A percentile compares a stretch with the other conserved stretches of the same genome.
Conservation (phyloP, 2,797 vertebrate genomes). For the Remorina albescens region DNA sequence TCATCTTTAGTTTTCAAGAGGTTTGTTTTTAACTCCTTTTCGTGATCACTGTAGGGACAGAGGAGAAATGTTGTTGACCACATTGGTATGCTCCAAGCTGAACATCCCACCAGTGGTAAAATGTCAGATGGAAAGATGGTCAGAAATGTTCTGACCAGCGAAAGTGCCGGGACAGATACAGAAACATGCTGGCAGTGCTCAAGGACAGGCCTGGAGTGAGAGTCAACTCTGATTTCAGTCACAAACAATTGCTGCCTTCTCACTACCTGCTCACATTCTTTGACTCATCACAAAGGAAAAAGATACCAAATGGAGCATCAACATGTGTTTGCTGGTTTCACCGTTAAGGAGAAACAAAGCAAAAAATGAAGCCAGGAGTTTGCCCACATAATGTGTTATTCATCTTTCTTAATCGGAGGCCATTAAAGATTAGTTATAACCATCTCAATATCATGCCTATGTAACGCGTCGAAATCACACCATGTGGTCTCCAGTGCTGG, state of each 20-base stretch:
- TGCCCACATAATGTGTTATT: constrained; percentile 40
- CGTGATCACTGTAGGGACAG: not conserved
- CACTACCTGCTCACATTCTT: constrained; percentile 13
- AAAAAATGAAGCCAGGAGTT: constrained; percentile 9
- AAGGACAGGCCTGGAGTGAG: constrained; percentile 11
- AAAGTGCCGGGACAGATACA: constrained; percentile 23
- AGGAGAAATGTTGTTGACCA: constrained; percentile 50
- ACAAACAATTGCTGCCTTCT: constrained; percentile 58
- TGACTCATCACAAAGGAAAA: not conserved
- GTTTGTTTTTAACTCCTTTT: constrained; percentile 45
- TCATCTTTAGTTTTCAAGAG: constrained; percentile 18
- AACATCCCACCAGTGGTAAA: constrained; percentile 41
- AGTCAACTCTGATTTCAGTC: constrained; percentile 53
- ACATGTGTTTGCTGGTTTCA: constrained; percentile 49
- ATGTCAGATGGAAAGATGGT: constrained; percentile 44
- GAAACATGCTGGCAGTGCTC: constrained; percentile 39
- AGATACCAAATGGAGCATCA: constrained; percentile 28
- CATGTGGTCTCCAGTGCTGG: constrained; percentile 79
- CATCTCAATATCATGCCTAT: constrained; percentile 40
- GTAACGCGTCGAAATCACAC: constrained; percentile 75
- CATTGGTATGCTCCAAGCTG: constrained; percentile 49
- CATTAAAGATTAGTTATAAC: constrained; percentile 54
- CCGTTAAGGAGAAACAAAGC: constrained; percentile 41
- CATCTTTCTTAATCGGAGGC: constrained; percentile 44
- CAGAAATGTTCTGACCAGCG: constrained; percentile 44